Conservation (phyloP, 2,113 vertebrate genomes). For the Emydura subglobosa region DNA sequence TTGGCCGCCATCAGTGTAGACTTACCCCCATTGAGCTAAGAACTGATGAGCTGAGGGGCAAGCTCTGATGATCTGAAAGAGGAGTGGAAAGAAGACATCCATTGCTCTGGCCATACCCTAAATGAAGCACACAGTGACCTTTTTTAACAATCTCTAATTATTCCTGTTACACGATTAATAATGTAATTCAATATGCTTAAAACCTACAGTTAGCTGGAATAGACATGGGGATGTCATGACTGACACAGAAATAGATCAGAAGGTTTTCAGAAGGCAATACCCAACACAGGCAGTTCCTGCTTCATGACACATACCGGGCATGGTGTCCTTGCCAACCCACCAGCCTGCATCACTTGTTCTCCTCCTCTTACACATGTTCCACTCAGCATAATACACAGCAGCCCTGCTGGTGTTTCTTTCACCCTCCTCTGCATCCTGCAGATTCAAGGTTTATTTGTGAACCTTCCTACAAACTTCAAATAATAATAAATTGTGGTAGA, state of each 20-base stretch:
- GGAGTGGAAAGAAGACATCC: not conserved
- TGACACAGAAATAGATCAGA: not conserved
- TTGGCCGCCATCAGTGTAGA: no score
- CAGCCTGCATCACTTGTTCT: fast-evolving
- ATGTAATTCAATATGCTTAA: not conserved
- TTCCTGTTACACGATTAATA: not conserved
- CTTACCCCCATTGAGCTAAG: not conserved
- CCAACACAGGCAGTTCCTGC: not conserved
- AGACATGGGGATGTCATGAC: not conserved
- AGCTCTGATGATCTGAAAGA: not conserved
- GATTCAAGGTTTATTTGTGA: not conserved
- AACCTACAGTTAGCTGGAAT: fast-evolving
- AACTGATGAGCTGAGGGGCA: not conserved
- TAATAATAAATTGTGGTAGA: fast-evolving
- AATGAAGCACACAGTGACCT: not conserved
- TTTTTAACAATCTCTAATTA: not conserved
- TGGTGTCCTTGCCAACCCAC: not conserved
- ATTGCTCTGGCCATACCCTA: fast-evolving
- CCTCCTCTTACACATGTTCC: not conserved
- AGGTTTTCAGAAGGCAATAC: not conserved
- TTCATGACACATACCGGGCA: not conserved
- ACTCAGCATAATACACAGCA: fast-evolving
- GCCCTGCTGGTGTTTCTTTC: not conserved
- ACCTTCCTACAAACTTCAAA: fast-evolving
- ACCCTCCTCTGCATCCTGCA: not conserved